Base-by-base conservation (phyloP, 1,140 invertebrate species). In the Maconellicoccus hirsutus region DNA sequence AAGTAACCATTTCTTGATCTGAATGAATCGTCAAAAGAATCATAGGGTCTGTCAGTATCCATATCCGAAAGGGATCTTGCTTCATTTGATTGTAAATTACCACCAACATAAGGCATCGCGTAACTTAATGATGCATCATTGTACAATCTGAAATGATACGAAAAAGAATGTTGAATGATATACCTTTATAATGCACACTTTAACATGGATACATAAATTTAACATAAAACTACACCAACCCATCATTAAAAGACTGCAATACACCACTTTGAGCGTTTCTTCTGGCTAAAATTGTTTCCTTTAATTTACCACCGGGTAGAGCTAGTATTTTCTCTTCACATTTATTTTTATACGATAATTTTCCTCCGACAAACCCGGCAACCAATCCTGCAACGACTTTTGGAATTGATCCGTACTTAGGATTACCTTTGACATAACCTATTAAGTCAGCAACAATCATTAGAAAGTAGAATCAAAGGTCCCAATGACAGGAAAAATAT, bases 251-350 rank as follows among this genome's bases (percentile, higher is more conserved):
- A 61, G 8, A 38, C 38, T 70, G 69, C 22, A 73, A 26, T 59
- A 27, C 42, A 26, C 74, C 52, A 22, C 63, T 70, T 29, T 21
- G 21, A 26, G 21, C 70, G 61, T 19, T 79, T 80, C 73, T 80
- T 79, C 71, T 78, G 74, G 86, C 84, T 7, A 83, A 86, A 14
- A 88, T 23, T 3, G 61, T 3, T 66, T 66, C 61, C 25, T 66
- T 66, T 12, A 66, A 78, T 72, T 77, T 79, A 78, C 83, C 84
- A 73, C 85, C 81, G 6, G 88, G 88, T 25, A 90, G 77, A 10
- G 83, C 81, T 86, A 91, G 88, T 1, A 91, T 79, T 78, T 89
- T 90, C 72, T 90, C 87, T 3, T 86, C 85, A 77, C 88, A 90
- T 72, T 82, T 84, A 52, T 79, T 77, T 77, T 89, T 87, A 75